Conservation (phyloP, 2,797 vertebrate genomes). For the Platyrinchus mystaceus region DNA sequence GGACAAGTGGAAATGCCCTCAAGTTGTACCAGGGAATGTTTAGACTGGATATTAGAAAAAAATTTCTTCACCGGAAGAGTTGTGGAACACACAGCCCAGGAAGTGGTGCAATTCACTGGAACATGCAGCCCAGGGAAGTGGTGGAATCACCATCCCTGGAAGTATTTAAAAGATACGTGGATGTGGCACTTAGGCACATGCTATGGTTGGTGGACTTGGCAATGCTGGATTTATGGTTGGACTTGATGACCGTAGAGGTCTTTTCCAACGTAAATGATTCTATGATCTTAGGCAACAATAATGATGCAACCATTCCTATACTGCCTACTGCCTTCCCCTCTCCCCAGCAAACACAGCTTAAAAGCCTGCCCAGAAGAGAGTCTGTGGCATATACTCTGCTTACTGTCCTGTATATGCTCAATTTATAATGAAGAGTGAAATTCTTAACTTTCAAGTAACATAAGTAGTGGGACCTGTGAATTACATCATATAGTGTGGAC, state of each 20-base stretch:
- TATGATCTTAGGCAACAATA: neutral
- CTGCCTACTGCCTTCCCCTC: neutral
- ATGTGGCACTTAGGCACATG: neutral
- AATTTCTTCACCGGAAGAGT: neutral
- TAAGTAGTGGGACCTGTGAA: neutral
- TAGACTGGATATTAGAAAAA: neutral
- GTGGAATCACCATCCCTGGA: neutral
- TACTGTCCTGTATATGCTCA: neutral
- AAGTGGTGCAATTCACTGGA: neutral
- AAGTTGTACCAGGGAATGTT: accelerated
- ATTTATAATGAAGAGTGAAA: neutral
- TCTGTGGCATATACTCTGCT: neutral
- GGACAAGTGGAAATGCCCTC: neutral
- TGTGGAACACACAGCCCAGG: neutral
- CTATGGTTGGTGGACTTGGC: neutral
- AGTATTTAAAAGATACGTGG: neutral
- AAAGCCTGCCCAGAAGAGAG: neutral
- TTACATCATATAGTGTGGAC: neutral
- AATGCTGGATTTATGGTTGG: neutral
- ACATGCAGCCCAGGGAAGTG: neutral
- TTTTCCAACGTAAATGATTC: neutral
- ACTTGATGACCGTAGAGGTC: neutral
- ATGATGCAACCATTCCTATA: neutral
- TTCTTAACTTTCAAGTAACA: neutral
- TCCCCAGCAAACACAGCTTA: neutral